phyloP scores from a whole-genome alignment of 2,113 vertebrate species.

The Leucopsar rothschildi region DNA sequence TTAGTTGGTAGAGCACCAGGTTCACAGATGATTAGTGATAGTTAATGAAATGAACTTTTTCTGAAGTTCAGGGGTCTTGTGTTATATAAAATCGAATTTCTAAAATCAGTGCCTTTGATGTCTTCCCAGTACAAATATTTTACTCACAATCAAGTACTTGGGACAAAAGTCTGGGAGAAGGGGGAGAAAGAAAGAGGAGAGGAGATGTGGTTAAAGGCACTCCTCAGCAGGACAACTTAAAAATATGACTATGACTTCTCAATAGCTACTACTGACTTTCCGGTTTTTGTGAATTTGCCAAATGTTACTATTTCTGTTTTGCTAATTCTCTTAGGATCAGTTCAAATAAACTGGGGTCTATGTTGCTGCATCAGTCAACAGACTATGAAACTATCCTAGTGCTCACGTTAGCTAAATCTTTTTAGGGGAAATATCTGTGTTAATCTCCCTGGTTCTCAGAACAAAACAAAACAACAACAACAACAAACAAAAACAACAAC shows the following conservation, averaged over 20 bases:
- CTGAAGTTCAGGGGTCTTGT: constrained; percentile 52
- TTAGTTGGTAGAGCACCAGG: constrained; percentile 71
- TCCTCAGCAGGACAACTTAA: constrained; percentile 30
- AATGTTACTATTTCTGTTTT: constrained; percentile 4
- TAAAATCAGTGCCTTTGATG: constrained; percentile 62
- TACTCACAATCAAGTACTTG: constrained; percentile 41
- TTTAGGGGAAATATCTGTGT: background rate
- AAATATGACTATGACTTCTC: constrained; percentile 54
- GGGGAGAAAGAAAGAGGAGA: background rate
- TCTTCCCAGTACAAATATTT: constrained; percentile 67
- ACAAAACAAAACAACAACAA: background rate
- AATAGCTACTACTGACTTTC: constrained; percentile 59
- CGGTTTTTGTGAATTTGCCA: constrained; percentile 46
- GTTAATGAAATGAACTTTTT: constrained; percentile 66
- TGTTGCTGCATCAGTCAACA: background rate
- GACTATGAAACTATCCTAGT: background rate
- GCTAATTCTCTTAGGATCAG: background rate
- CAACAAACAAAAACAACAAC: background rate
- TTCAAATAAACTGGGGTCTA: background rate
- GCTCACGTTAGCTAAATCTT: background rate
- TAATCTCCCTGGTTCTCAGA: constrained; percentile 1
- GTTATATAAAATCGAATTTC: constrained; percentile 60
- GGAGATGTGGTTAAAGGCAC: constrained; percentile 44
- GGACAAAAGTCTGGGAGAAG: constrained; percentile 27
- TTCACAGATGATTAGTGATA: constrained; percentile 65